A percentile compares a stretch with the other conserved stretches of the same genome.
Conservation (phyloP, 2,113 vertebrate genomes). For the Tichodroma muraria region DNA sequence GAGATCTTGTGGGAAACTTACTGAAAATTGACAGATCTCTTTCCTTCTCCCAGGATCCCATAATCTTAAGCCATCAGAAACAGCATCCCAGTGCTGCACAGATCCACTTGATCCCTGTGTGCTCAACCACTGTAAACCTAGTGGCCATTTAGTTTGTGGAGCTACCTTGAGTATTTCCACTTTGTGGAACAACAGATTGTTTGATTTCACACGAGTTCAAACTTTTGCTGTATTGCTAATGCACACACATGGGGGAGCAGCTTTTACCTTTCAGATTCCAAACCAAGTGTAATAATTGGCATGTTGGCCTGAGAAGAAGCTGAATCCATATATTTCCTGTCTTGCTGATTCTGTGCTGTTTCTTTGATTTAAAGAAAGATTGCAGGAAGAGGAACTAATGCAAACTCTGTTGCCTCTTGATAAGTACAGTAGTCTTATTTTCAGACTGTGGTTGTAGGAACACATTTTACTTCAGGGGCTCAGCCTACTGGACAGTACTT, state of each 20-base stretch:
- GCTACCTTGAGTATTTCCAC: not conserved
- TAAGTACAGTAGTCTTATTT: not conserved
- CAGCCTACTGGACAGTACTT: not conserved
- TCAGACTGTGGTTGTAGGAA: not conserved
- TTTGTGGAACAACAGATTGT: not conserved
- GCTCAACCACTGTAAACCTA: not conserved
- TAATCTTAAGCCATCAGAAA: not conserved
- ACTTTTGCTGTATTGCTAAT: not conserved
- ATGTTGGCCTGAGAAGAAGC: not conserved
- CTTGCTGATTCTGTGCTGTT: not conserved
- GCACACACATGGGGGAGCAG: not conserved
- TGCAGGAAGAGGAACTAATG: not conserved
- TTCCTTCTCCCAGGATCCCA: not conserved
- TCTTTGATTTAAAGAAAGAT: not conserved
- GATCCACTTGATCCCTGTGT: not conserved
- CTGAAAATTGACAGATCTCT: not conserved
- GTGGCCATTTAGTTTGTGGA: not conserved
- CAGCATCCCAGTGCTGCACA: not conserved
- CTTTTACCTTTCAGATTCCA: not conserved
- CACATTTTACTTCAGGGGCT: not conserved
- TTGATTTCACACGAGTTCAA: not conserved
- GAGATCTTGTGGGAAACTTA: not conserved
- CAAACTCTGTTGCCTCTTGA: not conserved
- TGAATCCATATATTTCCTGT: not conserved
- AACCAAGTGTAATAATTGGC: not conserved